phyloP scores from a whole-genome alignment of 2,113 vertebrate genomes.

The Tupaia chinensis region DNA sequence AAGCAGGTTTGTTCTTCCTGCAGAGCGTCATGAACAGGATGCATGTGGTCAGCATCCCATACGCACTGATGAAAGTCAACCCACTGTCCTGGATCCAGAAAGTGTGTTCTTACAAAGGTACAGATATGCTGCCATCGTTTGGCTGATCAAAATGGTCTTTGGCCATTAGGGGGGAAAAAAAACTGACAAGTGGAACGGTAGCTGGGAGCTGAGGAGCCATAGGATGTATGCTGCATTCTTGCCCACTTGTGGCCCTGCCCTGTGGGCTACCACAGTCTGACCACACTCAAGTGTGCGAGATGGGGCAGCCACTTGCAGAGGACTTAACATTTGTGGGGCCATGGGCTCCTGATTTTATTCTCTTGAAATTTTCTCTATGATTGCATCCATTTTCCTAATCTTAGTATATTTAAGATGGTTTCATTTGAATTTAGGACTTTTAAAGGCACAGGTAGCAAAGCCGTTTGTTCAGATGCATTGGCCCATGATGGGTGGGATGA shows the following conservation, averaged over 20 bases:
- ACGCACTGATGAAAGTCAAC: conserved; percentile 98
- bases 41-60: conserved; percentile 97
- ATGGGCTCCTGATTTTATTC: neutral
- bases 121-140: neutral
- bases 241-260: neutral
- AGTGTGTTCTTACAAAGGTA: conserved; percentile 96
- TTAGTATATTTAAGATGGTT: neutral
- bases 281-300: too few species aligned
- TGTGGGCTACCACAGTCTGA: too few species aligned
- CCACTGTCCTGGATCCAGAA: conserved; percentile 99
- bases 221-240: neutral
- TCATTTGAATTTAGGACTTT: neutral
- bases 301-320: neutral
- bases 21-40: conserved; percentile 97
- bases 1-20: neutral
- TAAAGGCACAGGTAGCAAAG: neutral
- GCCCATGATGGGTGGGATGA: neutral
- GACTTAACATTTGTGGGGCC: neutral
- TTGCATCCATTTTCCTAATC: neutral
- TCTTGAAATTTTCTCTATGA: neutral
- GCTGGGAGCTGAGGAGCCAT: neutral
- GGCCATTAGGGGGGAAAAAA: neutral
- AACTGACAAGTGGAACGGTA: neutral
- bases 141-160: neutral
- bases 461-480: neutral